phyloP scores from a whole-genome alignment of 2,113 vertebrate genomes.

The Falco punctatus region DNA sequence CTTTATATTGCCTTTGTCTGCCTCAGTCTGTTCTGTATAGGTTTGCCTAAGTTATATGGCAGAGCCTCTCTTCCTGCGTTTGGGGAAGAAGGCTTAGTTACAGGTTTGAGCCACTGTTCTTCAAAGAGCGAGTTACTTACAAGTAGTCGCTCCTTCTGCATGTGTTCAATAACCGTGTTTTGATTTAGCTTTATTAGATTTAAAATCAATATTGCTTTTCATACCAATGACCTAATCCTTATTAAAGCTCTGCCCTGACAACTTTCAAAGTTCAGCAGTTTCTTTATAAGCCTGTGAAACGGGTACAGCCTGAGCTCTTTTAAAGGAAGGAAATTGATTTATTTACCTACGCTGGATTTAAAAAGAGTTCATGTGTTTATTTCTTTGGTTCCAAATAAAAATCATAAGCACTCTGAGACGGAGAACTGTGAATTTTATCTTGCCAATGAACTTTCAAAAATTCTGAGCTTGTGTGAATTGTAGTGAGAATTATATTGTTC shows the following conservation, averaged over 20 bases:
- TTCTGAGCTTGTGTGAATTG: neutral
- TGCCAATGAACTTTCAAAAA: neutral
- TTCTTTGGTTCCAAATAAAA: neutral
- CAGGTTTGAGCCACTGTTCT: neutral
- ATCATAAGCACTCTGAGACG: neutral
- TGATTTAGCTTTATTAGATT: constrained; percentile 53
- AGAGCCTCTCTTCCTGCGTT: neutral
- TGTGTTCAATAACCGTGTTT: neutral
- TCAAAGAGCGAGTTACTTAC: neutral
- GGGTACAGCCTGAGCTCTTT: neutral
- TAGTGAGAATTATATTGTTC: neutral
- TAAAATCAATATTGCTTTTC: constrained; percentile 48
- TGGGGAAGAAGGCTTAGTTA: neutral
- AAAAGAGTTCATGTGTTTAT: neutral
- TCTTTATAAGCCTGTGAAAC: neutral
- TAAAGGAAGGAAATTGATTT: neutral
- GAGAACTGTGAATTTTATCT: neutral
- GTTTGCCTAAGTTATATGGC: neutral
- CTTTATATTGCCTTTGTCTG: neutral
- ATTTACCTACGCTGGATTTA: neutral
- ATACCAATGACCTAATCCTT: constrained; percentile 35
- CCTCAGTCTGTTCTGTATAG: neutral
- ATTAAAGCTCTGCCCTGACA: constrained; percentile 7
- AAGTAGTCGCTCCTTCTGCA: neutral
- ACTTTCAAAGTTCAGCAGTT: constrained; percentile 26